Base-by-base conservation (phyloP, 1,140 invertebrate genomes). In the Atta colombica region DNA sequence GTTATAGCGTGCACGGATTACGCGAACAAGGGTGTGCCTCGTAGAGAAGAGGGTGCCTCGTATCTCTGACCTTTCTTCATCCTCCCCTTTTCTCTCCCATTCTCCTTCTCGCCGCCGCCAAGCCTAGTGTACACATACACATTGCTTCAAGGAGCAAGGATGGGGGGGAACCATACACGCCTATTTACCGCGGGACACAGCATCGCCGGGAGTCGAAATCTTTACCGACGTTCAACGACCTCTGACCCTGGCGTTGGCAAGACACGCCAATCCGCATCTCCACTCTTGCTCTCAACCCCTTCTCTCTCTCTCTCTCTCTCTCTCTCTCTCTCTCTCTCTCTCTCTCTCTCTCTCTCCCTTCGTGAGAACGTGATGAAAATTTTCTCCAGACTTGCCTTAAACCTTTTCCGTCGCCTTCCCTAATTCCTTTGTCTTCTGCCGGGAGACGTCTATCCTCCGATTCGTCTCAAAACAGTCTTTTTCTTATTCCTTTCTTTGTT, bases 201-300 rank as follows among this genome's bases (percentile, higher is more conserved):
- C 91, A 90, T 89, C 85, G 81, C 86, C 77, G 69, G 63, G 93
- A 93, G 91, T 93, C 90, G 88, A 94, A 93, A 94, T 94, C 94
- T 94, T 94, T 93, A 93, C 89, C 89, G 89, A 88, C 94, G 94
- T 94, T 94, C 94, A 94, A 92, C 92, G 94, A 94, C 93, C 94
- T 93, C 92, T 94, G 93, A 93, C 93, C 94, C 92, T 88, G 92
- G 90, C 35, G 35, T 74, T 89, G 85, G 89, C 80, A 90, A 90
- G 86, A 81, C 69, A 66, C 86, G 85, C 58, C 88, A 28, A 81
- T 87, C 65, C 82, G 7, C 58, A 21, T 63, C 65, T 63, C 77
- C 60, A 12, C 18, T 18, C 53, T 4, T 18, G 53, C 53, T 18
- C 53, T n/a, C 18, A 18, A 18, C 6, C 18, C 53, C 18, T n/a